Base-by-base conservation (phyloP, 1,140 invertebrate genomes). In the Zaprionus camerounensis region DNA sequence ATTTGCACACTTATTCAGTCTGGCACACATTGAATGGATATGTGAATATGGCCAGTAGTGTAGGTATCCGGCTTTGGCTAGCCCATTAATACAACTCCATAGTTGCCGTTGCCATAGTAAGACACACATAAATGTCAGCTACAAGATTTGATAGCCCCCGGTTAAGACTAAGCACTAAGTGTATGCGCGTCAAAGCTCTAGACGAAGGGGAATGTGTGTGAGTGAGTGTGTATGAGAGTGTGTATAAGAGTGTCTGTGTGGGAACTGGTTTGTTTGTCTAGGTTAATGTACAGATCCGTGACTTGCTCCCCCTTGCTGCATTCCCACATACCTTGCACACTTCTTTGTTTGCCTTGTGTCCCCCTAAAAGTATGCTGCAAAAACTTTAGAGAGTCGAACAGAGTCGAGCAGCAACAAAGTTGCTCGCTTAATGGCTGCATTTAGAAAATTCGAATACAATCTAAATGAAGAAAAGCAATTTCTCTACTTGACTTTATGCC, bases 111-210 rank as follows among this genome's bases (percentile, higher is more conserved):
- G 69, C 61, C 61, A 68, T 74, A 79, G 65, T 83, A 73, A 88
- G 80, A 76, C 81, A 81, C 78, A 86, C 85, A 90, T 90, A 90
- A 90, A 90, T 90, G 85, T 90, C 85, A 85, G 79, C 81, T 72
- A 85, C 81, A 90, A 90, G 85, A 82, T 85, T 91, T 75, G 70
- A 85, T 90, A 80, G 79, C 85, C 67, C 65, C 81, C 67, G 86
- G 85, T 72, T 80, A 82, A 80, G 80, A 84, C 78, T 88, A 81
- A 88, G 85, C 75, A 79, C 78, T 72, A 51, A 75, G 81, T 78
- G 83, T 83, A 87, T 78, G 81, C 78, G 78, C 81, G 78, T 75
- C 78, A 68, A 59, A 81, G 64, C 64, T 68, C 46, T 71, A 28
- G 41, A 34, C 41, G 31, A 57, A 26, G 46, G 41, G 28, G 13